These are phyloP conservation scores for Lophotis ruficrista DNA, from an alignment of 2,113 vertebrate species.

Conservation along the genomic window DNA sequence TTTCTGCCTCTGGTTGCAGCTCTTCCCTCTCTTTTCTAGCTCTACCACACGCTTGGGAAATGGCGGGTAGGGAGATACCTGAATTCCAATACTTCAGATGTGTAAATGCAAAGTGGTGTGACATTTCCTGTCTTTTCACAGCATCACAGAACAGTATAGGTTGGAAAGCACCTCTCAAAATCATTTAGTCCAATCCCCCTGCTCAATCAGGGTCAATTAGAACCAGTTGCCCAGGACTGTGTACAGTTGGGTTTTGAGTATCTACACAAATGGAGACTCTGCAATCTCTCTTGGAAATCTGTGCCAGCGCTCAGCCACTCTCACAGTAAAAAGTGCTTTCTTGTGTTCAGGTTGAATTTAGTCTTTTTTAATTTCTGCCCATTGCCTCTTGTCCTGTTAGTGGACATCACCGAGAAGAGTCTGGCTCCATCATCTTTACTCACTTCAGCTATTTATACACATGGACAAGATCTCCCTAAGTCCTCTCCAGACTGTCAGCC, in stretches of 20 bases:
- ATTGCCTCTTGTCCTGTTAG: neutral
- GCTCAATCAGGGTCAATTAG: neutral
- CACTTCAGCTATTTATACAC: neutral
- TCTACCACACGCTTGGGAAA: neutral
- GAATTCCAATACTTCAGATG: neutral
- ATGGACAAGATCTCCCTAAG: neutral
- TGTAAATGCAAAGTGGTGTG: neutral
- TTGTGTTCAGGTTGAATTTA: neutral
- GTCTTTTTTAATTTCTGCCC: neutral
- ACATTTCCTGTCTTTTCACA: neutral
- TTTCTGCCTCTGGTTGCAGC: neutral
- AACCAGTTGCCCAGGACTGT: neutral
- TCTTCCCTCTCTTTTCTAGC: neutral
- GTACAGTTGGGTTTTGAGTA: neutral
- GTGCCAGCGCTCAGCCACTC: neutral
- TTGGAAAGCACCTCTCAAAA: neutral
- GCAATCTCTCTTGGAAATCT: neutral
- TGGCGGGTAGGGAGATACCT: neutral
- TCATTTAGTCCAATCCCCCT: neutral
- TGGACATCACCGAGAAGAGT: neutral
- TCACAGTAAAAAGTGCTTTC: neutral
- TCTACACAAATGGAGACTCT: neutral
- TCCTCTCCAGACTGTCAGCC: neutral
- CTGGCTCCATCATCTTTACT: neutral
- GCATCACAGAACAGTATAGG: neutral